Evolutionary conservation across 2,113 vertebrate species (phyloP), one percentile per base, ranked within the genome.

Genomic region (Bufo gargarizans): DNA sequence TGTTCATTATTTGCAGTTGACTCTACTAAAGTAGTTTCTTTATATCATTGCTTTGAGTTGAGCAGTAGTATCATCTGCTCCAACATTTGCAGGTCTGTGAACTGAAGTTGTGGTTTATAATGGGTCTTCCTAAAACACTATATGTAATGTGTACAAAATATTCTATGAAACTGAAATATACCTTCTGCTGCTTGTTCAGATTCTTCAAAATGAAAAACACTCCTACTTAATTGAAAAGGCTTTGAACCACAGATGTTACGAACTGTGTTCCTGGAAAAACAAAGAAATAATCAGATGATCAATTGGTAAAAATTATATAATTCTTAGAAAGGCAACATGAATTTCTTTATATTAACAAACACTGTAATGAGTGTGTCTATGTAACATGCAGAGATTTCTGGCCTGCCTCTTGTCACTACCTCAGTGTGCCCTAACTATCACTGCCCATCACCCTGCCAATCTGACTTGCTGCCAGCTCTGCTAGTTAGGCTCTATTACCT

Each of bases 251-350:
- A 94, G 45, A 99, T 94, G 87, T 91, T 96, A 92, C 94, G 93
- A 90, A 98, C 92, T 0, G 97, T 97, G 91, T 99, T 99, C 92
- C 98, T 99, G 92, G 84, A 91, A 93, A 56, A 86, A 91, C 20
- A 93, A 8, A 87, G 8, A 85, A 7, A 79, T 6, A 49, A 49
- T 33, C 9, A 22, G 3, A 58, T 9, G 0, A 43, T 33, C 7
- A 55, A 55, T 58, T 80, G 12, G 50, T 56, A 17, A 55, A 55
- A 55, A 55, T 55, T 0, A 55, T 7, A 55, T 7, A 55, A 55
- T 55, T 7, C 10, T 6, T 12, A 58, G 56, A 58, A 58, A 58
- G 56, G 56, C 2, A 55, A 55, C 53, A 55, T 55, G 0, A 7
- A 11, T 55, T 11, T 55, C 53, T 55, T 55, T 55, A 55, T 2